Base-by-base conservation (phyloP, 2,797 vertebrate species). In the Acipenser ruthenus region DNA sequence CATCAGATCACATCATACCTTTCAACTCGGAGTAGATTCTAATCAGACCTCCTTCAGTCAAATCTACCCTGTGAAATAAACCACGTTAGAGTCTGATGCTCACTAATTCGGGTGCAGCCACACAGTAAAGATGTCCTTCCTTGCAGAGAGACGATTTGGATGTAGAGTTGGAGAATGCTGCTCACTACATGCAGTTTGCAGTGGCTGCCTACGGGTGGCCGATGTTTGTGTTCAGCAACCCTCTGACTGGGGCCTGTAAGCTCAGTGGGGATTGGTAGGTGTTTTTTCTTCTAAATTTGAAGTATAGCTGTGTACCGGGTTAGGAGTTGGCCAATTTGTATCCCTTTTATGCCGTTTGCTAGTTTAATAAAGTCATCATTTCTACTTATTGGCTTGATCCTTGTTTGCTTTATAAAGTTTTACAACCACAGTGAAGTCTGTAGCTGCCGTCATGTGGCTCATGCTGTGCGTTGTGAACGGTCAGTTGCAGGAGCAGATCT, bases 151-250 rank as follows among this genome's bases (percentile, higher is more conserved):
- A 89, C 0, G 92, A 95, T 23, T 65, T 99, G 87, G 93, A 95
- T 67, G 7, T 52, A 0, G 94, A 99, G 78, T 52, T 99, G 73
- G 92, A 93, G 72, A 93, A 90, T 6, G 92, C 95, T 0, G 84
- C 87, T 49, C 95, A 99, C 78, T 98, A 82, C 23, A 95, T 99
- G 94, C 86, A 82, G 66, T 97, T 98, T 73, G 96, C 97, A 8
- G 91, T 87, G 0, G 95, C 95, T 8, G 93, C 93, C 1, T 99
- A 99, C 0, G 96, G 97, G 7, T 99, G 97, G 96, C 96, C 96
- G 0, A 75, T 99, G 71, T 99, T 93, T 47, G 2, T 99, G 11
- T 95, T 93, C 76, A 88, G 90, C 64, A 94, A 93, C 80, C 94
- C 84, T 0, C 71, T 94, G 1, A 94, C 93, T 0, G 96, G 90